These are phyloP conservation scores for Melanostigma gelatinosum DNA, from an alignment of 2,113 vertebrate species.

Conservation along the genomic window DNA sequence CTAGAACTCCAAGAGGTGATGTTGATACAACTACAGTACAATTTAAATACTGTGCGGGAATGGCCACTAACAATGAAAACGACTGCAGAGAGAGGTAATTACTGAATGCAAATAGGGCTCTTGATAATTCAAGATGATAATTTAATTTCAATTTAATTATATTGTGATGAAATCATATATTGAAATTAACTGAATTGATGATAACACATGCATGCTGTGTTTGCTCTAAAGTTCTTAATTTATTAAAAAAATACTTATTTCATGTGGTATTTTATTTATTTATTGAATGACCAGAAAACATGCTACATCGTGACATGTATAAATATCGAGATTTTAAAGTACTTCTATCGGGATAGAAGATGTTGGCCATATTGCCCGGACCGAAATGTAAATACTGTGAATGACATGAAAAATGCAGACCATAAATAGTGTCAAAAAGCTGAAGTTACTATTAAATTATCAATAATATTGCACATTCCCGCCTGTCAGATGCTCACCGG, in stretches of 20 bases:
- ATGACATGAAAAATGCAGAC: not conserved
- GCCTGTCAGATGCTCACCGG: not conserved
- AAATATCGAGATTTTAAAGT: not conserved
- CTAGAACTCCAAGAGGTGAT: not conserved
- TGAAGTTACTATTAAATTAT: not conserved
- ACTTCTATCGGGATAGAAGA: too few species aligned
- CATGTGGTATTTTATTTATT: too few species aligned
- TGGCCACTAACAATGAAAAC: not conserved
- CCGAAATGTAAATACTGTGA: not conserved
- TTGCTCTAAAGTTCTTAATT: not conserved
- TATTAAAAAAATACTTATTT: too few species aligned
- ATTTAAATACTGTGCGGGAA: not conserved
- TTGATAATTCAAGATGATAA: too few species aligned
- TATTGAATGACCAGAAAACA: not conserved
- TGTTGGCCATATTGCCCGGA: too few species aligned
- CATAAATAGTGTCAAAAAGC: not conserved
- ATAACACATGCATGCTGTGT: too few species aligned
- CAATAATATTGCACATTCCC: not conserved
- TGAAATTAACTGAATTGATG: too few species aligned
- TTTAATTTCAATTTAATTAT: too few species aligned
- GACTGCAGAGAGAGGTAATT: not conserved
- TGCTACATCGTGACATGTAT: not conserved
- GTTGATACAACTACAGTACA: not conserved
- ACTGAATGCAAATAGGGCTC: not conserved
- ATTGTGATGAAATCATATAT: not conserved